Base-by-base conservation (phyloP, 2,113 vertebrate genomes). In the Balaeniceps rex region DNA sequence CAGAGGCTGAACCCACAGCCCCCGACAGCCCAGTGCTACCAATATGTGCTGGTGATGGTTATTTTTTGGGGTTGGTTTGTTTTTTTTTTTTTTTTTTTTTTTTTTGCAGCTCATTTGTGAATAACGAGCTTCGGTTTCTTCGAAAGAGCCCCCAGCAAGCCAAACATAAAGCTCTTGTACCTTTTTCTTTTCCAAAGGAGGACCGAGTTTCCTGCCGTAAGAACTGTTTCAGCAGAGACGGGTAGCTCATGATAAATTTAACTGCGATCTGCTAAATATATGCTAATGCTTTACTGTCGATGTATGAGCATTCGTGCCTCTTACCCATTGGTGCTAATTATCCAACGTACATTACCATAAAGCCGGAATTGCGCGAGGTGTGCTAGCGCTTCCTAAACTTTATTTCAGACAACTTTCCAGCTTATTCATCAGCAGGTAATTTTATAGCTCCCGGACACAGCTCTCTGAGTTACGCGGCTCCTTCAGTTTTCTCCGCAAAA, bases 181-280 rank as follows among this genome's bases (percentile, higher is more conserved):
- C 58, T 76, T 87, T 87, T 88, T 79, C 18, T 91, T 93, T 94
- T 95, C 58, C 55, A 84, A 66, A 88, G 33, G 90, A 95, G n/a
- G 23, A 57, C 57, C 0, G 4, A 70, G 51, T 85, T 89, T 77
- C 38, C 46, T 77, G 66, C 70, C 81, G 31, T 52, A 92, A 93
- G 81, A 77, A 63, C 36, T 60, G 33, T 65, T 96, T 71, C 90
- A 92, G 85, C 58, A 49, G 91, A 96, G 82, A 49, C 74, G 86
- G 95, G 91, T 92, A 97, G 75, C 88, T 96, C 86, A 87, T 92
- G 88, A 95, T 87, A 96, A 96, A 93, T 96, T 96, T 93, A 93
- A 83, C 89, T 66, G 54, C 69, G 92, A 79, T 87, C 90, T 93
- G 69, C 58, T 90, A 90, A 93, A 94, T 94, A 68, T 93, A 97